Base-by-base conservation (phyloP, 2,113 vertebrate species). In the Formicarius rufipectus region DNA sequence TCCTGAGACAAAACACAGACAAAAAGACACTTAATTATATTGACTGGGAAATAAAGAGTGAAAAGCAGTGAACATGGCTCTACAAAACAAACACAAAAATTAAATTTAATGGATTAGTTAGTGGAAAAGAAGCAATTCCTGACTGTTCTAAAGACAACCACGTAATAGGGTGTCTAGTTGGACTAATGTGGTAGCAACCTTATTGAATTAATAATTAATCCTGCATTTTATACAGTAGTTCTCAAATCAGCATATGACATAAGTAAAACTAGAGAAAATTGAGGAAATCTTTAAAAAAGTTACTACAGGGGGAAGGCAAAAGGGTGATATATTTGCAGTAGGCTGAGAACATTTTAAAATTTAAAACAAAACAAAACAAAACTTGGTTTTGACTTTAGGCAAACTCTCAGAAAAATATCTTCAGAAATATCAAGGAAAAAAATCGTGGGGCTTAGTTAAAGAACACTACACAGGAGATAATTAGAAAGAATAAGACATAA, bases 321-420 rank as follows among this genome's bases (percentile, higher is more conserved):
- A 18, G 9, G 13, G 5, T 58, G 25, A 69, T 75, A 68, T 35
- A 24, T 45, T 82, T 90, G 25, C 47, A 64, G 21, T 44, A 52
- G 53, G 16, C 21, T 88, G 10, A 45, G 2, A 67, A 30, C 1
- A 13, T 23, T 63, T 58, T 52, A n/a, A 67, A 9, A n/a, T 39
- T 40, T 9, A 18, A 55, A 37, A 40, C 49, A 64, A 9, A 0
- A 1, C 0, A 7, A 7, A 39, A 28, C 12, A 52, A 15, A 67
- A 11, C 12, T 44, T 49, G 7, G 0, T 69, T 88, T 69, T 76
- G 16, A 82, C 52, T 72, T 90, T 31, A 88, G 49, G 53, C 12
- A 93, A 85, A 50, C 20, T 45, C 12, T 59, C 25, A 72, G 47
- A 76, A 83, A 88, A 92, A 31, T 6, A 27, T 12, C 35, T 75